A percentile compares a stretch with the other conserved stretches of the same genome.
Evolutionary conservation across 2,113 vertebrate species (phyloP).

Genomic region (Columbina picui): DNA sequence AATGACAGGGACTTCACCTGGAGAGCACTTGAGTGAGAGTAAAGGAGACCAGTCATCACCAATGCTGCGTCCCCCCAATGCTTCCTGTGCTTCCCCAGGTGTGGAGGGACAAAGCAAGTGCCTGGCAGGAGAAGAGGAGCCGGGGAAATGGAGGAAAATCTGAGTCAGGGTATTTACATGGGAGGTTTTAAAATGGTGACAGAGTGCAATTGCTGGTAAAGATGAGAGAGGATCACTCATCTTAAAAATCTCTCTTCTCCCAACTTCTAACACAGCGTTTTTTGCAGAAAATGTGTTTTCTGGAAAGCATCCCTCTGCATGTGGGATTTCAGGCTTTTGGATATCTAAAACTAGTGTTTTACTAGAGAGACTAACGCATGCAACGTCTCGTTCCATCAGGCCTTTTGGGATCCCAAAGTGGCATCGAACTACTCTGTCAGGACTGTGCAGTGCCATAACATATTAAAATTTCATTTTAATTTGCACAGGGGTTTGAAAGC

Average conservation of each 20-base stretch:
- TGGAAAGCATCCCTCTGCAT: neutral
- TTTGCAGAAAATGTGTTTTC: neutral
- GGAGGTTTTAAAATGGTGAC: neutral
- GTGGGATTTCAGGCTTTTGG: neutral
- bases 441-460: neutral
- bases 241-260: neutral
- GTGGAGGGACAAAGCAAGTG: rapidly evolving
- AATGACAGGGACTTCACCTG: neutral
- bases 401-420: neutral
- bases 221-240: neutral
- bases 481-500: neutral
- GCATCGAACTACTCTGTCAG: neutral
- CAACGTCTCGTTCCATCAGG: neutral
- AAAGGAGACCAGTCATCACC: neutral
- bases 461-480: neutral
- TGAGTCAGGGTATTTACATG: rapidly evolving
- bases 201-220: neutral
- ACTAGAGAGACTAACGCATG: neutral
- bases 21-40: neutral
- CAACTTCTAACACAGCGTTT: neutral
- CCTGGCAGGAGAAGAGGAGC: neutral
- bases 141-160: rapidly evolving
- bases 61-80: rapidly evolving
- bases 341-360: neutral
- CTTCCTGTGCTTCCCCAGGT: neutral